Evolutionary conservation across 2,888 invertebrate genomes (phyloP).

Genomic region (Apamea monoglypha): DNA sequence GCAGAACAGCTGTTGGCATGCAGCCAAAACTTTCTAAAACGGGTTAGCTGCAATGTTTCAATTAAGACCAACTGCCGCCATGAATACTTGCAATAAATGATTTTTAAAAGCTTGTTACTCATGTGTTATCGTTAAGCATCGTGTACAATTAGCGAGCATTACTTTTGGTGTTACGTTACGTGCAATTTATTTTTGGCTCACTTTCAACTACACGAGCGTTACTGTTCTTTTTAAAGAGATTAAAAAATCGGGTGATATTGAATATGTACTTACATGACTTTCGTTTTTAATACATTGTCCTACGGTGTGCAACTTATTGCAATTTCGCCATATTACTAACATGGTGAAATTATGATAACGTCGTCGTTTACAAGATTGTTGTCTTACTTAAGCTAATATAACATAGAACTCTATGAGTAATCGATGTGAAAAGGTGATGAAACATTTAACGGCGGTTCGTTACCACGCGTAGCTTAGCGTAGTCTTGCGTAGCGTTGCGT

Average conservation of each 20-base stretch:
- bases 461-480: slow-evolving; percentile 22
- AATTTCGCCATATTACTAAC: neutral
- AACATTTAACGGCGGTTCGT: slow-evolving; percentile 21
- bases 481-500: slow-evolving; percentile 17
- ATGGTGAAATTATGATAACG: slow-evolving; percentile 20
- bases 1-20: slow-evolving; percentile 81
- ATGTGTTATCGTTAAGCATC: slow-evolving; percentile 56
- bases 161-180: slow-evolving; percentile 58
- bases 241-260: neutral
- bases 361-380: slow-evolving; percentile 27
- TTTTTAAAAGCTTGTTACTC: slow-evolving; percentile 65
- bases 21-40: slow-evolving; percentile 86
- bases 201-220: slow-evolving; percentile 29
- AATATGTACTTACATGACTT: slow-evolving; percentile 2
- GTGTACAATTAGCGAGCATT: slow-evolving; percentile 55
- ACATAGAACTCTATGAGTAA: slow-evolving; percentile 28
- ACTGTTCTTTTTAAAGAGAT: slow-evolving; percentile 26
- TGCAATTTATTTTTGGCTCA: slow-evolving; percentile 47
- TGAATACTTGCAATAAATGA: slow-evolving; percentile 65
- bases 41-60: slow-evolving; percentile 82
- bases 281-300: neutral
- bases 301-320: neutral
- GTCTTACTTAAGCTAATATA: slow-evolving; percentile 9
- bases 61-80: slow-evolving; percentile 72
- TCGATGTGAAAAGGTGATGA: slow-evolving; percentile 46